Evolutionary conservation across 2,797 vertebrate species (phyloP), one percentile per base, ranked within the genome.

Genomic region (Periparus ater): DNA sequence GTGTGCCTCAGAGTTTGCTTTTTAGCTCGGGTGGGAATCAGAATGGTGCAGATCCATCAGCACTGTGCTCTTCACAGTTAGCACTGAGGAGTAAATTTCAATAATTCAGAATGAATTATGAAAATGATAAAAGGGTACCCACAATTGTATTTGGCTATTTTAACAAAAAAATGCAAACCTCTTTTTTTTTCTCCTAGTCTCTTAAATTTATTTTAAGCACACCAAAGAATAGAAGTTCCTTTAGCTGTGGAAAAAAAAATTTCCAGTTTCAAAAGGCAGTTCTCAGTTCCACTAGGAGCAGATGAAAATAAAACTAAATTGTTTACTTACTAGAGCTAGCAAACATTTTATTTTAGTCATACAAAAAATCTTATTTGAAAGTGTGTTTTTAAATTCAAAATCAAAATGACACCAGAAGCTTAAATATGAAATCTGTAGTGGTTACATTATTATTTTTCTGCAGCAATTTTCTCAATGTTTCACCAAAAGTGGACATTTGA

Each of bases 1-100:
- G 3, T 4, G 7, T 68, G 25, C n/a, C 63, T 38, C 3, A 1
- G 27, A 27, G 57, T 22, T 36, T 55, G 51, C n/a, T 58, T 8
- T 4, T 34, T 17, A 45, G 32, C 50, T 72, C 36, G 20, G 22
- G 30, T 20, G 22, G 13, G 30, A 68, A 38, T n/a, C 63, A 51
- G 38, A 57, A 72, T 40, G n/a, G 12, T 53, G 13, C 29, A 70
- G 34, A 17, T 26, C 32, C 10, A n/a, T 11, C 40, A 27, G 7
- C 12, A 4, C 3, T 19, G 38, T 74, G 40, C 11, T 19, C 25
- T 4, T 1, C 27, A 27, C 40, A 16, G 22, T 20, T 2, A 4
- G 11, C 50, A 77, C 11, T 71, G 45, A 84, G 66, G 50, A 65
- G n/a, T 19, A 10, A 34, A 54, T 85, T 68, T 79, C 63, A 72